Conservation (phyloP, 2,888 invertebrate genomes). For the Hyposoter didymator region DNA sequence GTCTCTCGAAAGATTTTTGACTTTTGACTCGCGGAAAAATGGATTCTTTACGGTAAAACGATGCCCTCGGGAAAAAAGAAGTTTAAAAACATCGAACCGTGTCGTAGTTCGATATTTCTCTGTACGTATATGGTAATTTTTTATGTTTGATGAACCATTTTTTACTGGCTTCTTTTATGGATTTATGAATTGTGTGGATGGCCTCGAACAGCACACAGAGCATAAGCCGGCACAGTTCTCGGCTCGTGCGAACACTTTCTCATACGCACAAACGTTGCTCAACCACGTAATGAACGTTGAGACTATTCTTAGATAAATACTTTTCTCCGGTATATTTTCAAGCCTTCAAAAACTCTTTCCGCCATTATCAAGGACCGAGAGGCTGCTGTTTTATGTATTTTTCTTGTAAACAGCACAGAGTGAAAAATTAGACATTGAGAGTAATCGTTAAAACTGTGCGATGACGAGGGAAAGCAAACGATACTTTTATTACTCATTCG, state of each 20-base stretch:
- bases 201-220: background rate
- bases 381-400: constrained; percentile 10
- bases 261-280: constrained; percentile 8
- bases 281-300: constrained; percentile 11
- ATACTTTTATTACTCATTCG: background rate
- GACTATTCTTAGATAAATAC: constrained; percentile 66
- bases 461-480: background rate
- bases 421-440: constrained; percentile 9
- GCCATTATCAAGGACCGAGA: constrained; percentile 65
- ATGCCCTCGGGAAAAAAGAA: background rate
- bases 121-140: background rate
- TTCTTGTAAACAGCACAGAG: background rate
- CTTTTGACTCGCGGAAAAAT: background rate
- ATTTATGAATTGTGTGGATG: background rate
- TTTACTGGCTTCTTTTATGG: background rate
- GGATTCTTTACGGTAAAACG: background rate
- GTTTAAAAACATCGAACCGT: background rate
- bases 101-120: background rate
- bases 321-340: constrained; percentile 61
- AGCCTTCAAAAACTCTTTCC: constrained; percentile 70
- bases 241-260: constrained; percentile 10
- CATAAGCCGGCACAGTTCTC: background rate
- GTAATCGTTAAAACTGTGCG: background rate
- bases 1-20: background rate
- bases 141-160: background rate